Percentiles rank a stretch among this genome's conserved stretches.
Evolutionary conservation across 2,113 vertebrate genomes (phyloP).

Genomic region (Rhinopomastus cyanomelas): DNA sequence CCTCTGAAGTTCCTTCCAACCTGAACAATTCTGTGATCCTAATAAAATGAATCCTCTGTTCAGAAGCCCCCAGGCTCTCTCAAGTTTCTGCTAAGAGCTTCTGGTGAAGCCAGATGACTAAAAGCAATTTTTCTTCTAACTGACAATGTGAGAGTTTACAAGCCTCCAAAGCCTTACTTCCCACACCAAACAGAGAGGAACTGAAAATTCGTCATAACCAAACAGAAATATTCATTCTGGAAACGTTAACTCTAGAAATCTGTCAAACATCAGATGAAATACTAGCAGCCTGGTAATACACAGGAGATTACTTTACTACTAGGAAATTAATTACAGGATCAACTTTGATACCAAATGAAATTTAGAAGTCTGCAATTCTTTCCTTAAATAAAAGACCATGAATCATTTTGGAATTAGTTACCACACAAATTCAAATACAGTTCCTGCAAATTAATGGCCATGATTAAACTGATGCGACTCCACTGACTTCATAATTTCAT

Average conservation of each 20-base stretch:
- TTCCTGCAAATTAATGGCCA: not conserved
- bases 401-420: conserved; percentile 24
- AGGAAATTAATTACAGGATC: conserved; percentile 41
- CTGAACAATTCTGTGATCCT: not conserved
- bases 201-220: not conserved
- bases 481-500: conserved; percentile 18
- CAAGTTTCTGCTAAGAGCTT: not conserved
- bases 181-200: not conserved
- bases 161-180: not conserved
- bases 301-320: conserved; percentile 28
- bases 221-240: conserved; percentile 4
- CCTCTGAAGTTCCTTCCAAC: not conserved
- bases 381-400: conserved; percentile 24
- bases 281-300: conserved; percentile 17
- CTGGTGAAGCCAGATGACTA: not conserved
- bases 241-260: conserved; percentile 16
- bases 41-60: not conserved
- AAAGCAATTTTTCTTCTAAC: not conserved
- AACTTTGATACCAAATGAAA: conserved; percentile 41
- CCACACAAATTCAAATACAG: not conserved
- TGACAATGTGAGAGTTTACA: not conserved
- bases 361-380: conserved; percentile 27
- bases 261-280: conserved; percentile 53
- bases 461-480: conserved; percentile 1
- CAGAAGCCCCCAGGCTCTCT: not conserved